Evolutionary conservation across 2,888 invertebrate genomes (phyloP), one percentile per base, ranked within the genome.

Genomic region (Fragum sueziense): DNA sequence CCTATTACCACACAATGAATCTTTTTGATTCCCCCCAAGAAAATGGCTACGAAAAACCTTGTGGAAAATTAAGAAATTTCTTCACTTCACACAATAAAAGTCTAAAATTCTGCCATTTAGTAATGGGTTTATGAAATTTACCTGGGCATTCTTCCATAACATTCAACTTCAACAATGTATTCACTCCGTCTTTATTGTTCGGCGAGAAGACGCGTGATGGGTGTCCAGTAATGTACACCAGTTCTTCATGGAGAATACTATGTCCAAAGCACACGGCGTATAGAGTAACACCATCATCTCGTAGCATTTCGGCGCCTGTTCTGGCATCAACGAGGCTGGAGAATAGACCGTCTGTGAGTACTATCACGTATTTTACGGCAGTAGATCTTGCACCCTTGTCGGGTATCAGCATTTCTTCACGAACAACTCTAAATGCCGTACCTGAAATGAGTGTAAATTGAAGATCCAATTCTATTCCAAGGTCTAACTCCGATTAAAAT

Each of bases 311-410:
- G 2, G 76, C 76, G n/a, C 65, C 52, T 22, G n/a, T 7, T 37
- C 17, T 25, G 7, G 70, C 54, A 41, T 70, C 54, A 1, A 22
- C 7, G 0, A 34, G 22, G 25, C 71, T 14, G n/a, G 65, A 65
- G 22, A 37, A 70, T 9, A 76, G 29, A 2, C 71, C 76, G 27
- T 76, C 76, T 29, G 62, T 70, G 1, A 76, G 33, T 11, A 76
- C 70, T 14, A 76, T 54, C 4, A 70, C 54, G 41, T 71, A 76
- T 57, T 54, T 76, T 17, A 14, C 20, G 6, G 29, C 47, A 17
- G 27, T 4, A 1, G 34, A 14, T 41, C 71, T 51, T 0, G 57
- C 70, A 7, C 57, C 71, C 20, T 65, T 76, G 6, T 2, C 37
- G 7, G 54, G 11, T n/a, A 22, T 31, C 6, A 76, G 37, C 20